phyloP scores from a whole-genome alignment of 2,797 vertebrate genomes.

The Notoglanidium macrostoma region DNA sequence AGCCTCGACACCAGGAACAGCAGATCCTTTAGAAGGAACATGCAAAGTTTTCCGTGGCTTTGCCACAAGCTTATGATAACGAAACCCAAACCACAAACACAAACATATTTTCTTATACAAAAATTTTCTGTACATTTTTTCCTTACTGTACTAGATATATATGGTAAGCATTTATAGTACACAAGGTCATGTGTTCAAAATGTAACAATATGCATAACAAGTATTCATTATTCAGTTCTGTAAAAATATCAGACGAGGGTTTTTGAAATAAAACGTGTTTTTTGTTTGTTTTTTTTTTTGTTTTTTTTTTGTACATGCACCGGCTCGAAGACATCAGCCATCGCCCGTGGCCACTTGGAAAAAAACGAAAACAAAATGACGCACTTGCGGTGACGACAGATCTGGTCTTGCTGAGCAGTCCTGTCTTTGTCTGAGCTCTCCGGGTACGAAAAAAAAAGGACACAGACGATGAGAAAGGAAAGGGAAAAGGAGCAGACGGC shows the following conservation, averaged over 20 bases:
- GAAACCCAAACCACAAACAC: slow-evolving; percentile 61
- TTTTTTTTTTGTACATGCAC: slow-evolving; percentile 58
- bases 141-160: slow-evolving; percentile 62
- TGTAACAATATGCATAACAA: slow-evolving; percentile 62
- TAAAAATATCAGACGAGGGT: slow-evolving; percentile 60
- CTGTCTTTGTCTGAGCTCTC: slow-evolving; percentile 34
- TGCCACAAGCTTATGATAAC: slow-evolving; percentile 63
- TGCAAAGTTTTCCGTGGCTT: slow-evolving; percentile 57
- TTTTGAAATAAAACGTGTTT: slow-evolving; percentile 55
- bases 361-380: background rate
- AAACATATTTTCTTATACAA: slow-evolving; percentile 60
- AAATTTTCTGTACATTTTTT: slow-evolving; percentile 65
- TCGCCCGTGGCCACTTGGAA: slow-evolving; percentile 55
- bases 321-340: slow-evolving; percentile 59
- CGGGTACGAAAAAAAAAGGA: slow-evolving; percentile 15
- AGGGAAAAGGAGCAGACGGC: slow-evolving; percentile 48
- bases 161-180: slow-evolving; percentile 63
- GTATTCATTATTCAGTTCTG: slow-evolving; percentile 52
- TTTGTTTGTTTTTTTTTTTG: background rate
- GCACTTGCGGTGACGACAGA: slow-evolving; percentile 19
- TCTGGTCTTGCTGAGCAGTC: slow-evolving; percentile 19
- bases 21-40: slow-evolving; percentile 58
- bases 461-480: slow-evolving; percentile 21
- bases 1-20: slow-evolving; percentile 38
- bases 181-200: slow-evolving; percentile 67